Evolutionary conservation across 2,113 vertebrate species (phyloP).

Genomic region (Mirounga angustirostris): DNA sequence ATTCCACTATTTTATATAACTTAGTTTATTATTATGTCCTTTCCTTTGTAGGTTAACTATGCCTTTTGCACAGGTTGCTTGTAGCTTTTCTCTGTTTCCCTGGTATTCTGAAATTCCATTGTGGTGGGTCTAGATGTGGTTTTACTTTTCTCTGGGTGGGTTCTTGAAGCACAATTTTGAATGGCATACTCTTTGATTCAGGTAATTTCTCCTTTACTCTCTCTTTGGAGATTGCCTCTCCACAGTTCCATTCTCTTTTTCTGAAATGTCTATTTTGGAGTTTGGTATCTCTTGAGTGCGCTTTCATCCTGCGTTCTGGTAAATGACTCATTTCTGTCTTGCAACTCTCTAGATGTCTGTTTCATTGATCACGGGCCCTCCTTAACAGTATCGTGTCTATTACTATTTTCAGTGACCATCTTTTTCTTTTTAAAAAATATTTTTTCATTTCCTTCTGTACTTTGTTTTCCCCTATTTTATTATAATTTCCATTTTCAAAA

Average conservation of each 20-base stretch:
- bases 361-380: not conserved
- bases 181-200: not conserved
- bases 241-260: not conserved
- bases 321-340: not conserved
- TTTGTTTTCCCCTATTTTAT: not conserved
- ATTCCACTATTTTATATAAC: not conserved
- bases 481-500: not conserved
- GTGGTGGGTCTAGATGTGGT: not conserved
- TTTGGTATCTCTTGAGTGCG: not conserved
- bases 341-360: not conserved
- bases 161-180: constrained; percentile 21
- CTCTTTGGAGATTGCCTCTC: not conserved
- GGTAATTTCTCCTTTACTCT: not conserved
- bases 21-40: not conserved
- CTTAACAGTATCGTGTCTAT: constrained; percentile 10
- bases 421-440: constrained; percentile 46
- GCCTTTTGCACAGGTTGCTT: not conserved
- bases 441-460: constrained; percentile 31
- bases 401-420: not conserved
- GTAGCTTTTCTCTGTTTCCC: not conserved
- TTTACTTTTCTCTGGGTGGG: not conserved
- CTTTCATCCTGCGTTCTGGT: not conserved
- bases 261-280: not conserved
- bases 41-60: not conserved
- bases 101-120: not conserved